A percentile compares a stretch with the other conserved stretches of the same genome.
These are phyloP conservation scores for Caretta caretta DNA, from an alignment of 2,113 vertebrate species.

Conservation along the genomic window DNA sequence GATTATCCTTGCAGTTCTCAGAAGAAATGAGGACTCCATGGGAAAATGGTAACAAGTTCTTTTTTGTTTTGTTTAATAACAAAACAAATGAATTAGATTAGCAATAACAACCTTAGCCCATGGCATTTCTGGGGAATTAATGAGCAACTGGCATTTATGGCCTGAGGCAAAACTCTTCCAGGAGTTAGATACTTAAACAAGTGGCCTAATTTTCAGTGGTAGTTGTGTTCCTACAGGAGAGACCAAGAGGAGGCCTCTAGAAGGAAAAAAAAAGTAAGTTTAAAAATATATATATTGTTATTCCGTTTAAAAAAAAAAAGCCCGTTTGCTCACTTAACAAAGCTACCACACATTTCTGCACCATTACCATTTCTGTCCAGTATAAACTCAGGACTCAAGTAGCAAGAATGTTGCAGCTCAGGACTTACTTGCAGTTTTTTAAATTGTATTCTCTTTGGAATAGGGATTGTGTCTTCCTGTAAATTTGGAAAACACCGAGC, in stretches of 20 bases:
- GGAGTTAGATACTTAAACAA: neutral
- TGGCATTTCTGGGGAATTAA: conserved; percentile 55
- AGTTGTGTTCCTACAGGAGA: neutral
- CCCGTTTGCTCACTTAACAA: neutral
- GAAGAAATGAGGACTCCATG: neutral
- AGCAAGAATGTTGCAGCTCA: neutral
- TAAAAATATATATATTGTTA: neutral
- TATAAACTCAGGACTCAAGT: neutral
- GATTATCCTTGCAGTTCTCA: neutral
- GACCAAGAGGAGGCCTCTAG: neutral
- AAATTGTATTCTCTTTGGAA: neutral
- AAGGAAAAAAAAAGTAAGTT: neutral
- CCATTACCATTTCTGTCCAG: neutral
- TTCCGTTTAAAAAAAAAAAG: neutral
- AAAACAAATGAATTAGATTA: conserved; percentile 63
- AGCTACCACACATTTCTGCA: neutral
- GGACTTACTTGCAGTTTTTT: neutral
- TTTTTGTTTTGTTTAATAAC: conserved; percentile 62
- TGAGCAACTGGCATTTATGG: conserved; percentile 15
- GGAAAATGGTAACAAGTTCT: neutral
- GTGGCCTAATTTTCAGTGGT: neutral
- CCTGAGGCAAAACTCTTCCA: conserved; percentile 55
- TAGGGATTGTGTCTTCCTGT: neutral
- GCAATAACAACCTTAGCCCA: conserved; percentile 32
- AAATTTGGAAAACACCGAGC: neutral